Base-by-base conservation (phyloP, 2,797 vertebrate genomes). In the Hypotaenidia philippensis region DNA sequence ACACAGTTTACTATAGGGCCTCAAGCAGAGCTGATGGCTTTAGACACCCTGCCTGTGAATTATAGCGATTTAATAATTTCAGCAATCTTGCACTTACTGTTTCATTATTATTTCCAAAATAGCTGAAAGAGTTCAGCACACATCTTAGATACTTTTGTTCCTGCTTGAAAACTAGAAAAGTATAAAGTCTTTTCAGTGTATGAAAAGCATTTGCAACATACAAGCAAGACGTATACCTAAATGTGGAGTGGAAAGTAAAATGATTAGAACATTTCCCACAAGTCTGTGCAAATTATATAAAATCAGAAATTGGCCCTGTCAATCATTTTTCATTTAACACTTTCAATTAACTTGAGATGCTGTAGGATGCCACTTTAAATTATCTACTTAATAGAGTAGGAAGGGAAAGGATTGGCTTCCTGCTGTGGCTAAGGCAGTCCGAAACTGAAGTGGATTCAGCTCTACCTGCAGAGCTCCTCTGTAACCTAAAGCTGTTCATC, bases 341-440 rank as follows among this genome's bases (percentile, higher is more conserved):
- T 94, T 96, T 91, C 87, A 96, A 95, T 96, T 96, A 96, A 72
- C 63, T 93, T 72, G 69, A 94, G 90, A 91, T 94, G 29, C 84
- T 79, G 82, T 93, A 96, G 92, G 89, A 96, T 94, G 84, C 65
- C 79, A 91, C 92, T 94, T 91, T 92, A 95, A 94, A 95, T 95
- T 90, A 95, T 47, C 72, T 83, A 21, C 74, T 93, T 97, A 95
- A 96, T 93, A 83, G 94, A 91, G 76, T 86, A 90, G 94, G 91
- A 96, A 95, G 83, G 61, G 63, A 40, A 93, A 93, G 83, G 77
- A 95, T 87, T 88, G 85, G 66, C 55, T 88, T 93, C 95, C 93
- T 93, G 87, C 95, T 97, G 94, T 76, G 93, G 65, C 55, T 91
- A 52, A 91, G 87, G 50, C 61, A 89, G 84, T 87, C 91, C 18